phyloP scores from a whole-genome alignment of 2,797 vertebrate genomes.

The Botia almorhae region DNA sequence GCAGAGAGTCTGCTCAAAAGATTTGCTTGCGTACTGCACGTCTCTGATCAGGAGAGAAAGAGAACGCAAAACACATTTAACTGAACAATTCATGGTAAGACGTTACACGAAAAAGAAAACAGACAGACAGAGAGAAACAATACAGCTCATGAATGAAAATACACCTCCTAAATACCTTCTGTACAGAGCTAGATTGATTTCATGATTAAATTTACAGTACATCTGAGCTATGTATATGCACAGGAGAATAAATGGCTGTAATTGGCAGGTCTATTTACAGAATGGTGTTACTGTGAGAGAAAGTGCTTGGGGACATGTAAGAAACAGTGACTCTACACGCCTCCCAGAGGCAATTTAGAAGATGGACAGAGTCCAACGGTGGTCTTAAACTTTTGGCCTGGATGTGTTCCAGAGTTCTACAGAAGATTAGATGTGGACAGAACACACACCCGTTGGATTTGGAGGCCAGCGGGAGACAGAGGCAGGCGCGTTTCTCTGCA shows the following conservation, averaged over 20 bases:
- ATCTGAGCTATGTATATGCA: constrained; percentile 16
- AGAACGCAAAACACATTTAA: constrained; percentile 43
- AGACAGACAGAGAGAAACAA: constrained; percentile 21
- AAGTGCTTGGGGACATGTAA: constrained; percentile 36
- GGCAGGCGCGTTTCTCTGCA: constrained; percentile 80
- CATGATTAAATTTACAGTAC: constrained; percentile 6
- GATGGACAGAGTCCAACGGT: constrained; percentile 61
- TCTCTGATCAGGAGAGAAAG: constrained; percentile 75
- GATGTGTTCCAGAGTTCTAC: constrained; percentile 56
- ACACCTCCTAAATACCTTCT: background rate
- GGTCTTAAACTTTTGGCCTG: constrained; percentile 53
- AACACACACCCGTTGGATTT: constrained; percentile 78
- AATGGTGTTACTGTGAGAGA: constrained; percentile 36
- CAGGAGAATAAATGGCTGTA: constrained; percentile 41
- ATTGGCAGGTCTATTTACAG: constrained; percentile 52
- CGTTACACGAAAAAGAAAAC: background rate
- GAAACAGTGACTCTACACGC: constrained; percentile 41
- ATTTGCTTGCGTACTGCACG: constrained; percentile 84
- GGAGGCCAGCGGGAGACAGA: constrained; percentile 80
- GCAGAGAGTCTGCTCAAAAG: constrained; percentile 88
- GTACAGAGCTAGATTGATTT: constrained; percentile 22
- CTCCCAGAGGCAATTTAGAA: constrained; percentile 59
- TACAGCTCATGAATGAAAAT: background rate
- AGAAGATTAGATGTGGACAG: constrained; percentile 42
- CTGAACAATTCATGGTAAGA: background rate